These are phyloP conservation scores for Dolichopus griseipennis DNA, from an alignment of 2,888 invertebrate genomes.

Conservation along the genomic window DNA sequence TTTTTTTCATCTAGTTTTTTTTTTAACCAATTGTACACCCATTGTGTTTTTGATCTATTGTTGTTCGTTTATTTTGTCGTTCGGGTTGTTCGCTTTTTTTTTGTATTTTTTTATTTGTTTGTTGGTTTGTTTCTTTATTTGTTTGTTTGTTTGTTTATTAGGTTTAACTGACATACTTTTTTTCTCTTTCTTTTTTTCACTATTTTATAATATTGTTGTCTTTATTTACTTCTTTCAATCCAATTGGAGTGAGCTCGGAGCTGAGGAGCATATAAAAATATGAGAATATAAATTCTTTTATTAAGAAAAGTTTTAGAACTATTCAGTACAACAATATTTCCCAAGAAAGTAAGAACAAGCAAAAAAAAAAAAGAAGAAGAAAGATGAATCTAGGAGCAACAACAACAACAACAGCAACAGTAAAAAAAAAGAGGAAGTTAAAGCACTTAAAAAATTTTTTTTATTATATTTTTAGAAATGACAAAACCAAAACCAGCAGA, in stretches of 20 bases:
- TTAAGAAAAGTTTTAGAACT: background rate
- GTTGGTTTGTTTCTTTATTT: background rate
- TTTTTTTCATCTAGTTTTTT: too few species aligned
- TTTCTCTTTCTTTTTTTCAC: background rate
- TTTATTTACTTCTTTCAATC: background rate
- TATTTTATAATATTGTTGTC: background rate
- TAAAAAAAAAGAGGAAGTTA: background rate
- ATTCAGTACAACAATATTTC: background rate
- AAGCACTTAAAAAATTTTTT: conserved; percentile 1
- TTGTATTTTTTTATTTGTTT: background rate
- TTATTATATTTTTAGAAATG: background rate
- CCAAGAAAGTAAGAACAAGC: background rate
- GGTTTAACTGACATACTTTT: background rate
- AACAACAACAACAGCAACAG: too few species aligned
- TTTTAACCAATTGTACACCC: background rate
- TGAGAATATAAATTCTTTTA: too few species aligned
- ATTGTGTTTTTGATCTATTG: too few species aligned
- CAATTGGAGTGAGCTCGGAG: too few species aligned
- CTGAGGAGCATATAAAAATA: background rate
- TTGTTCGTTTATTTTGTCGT: background rate
- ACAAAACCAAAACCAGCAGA: background rate
- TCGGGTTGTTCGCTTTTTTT: background rate
- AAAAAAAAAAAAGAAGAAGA: background rate
- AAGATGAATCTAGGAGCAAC: background rate
- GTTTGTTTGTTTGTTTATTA: background rate